Conservation (phyloP, 2,888 invertebrate species). For the Microctonus brassicae region DNA sequence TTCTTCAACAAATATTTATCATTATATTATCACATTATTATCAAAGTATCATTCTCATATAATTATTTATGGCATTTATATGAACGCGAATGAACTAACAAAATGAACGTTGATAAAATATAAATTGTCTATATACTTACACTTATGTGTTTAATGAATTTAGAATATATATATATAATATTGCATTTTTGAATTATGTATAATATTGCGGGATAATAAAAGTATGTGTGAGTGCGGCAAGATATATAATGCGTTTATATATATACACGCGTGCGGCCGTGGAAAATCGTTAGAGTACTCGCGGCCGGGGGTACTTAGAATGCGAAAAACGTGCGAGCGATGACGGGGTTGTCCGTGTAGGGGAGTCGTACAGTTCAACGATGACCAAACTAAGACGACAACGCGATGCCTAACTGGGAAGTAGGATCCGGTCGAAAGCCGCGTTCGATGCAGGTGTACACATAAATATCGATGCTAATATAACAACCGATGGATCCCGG, state of each 20-base stretch:
- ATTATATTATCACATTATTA: no score
- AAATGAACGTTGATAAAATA: conserved; percentile 1
- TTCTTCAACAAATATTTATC: not conserved
- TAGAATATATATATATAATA: not conserved
- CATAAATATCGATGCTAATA: conserved; percentile 69
- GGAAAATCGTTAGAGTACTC: conserved; percentile 57
- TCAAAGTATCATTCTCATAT: no score
- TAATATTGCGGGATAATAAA: conserved; percentile 2
- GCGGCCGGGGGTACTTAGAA: conserved; percentile 58
- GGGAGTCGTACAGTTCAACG: conserved; percentile 64
- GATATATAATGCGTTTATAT: conserved; percentile 10
- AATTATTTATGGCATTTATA: no score
- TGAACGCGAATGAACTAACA: no score
- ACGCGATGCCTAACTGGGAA: conserved; percentile 68
- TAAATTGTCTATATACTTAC: conserved; percentile 11
- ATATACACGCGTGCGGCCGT: conserved; percentile 39
- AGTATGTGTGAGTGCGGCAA: conserved; percentile 11
- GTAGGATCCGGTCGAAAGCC: conserved; percentile 66
- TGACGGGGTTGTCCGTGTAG: conserved; percentile 68
- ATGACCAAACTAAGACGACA: conserved; percentile 68
- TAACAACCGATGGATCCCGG: conserved; percentile 43
- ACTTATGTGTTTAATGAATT: no score
- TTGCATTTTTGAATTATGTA: not conserved
- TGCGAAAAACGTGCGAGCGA: conserved; percentile 68
- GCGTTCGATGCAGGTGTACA: conserved; percentile 66